Conservation (phyloP, 2,113 vertebrate genomes). For the Rhinopomastus cyanomelas region DNA sequence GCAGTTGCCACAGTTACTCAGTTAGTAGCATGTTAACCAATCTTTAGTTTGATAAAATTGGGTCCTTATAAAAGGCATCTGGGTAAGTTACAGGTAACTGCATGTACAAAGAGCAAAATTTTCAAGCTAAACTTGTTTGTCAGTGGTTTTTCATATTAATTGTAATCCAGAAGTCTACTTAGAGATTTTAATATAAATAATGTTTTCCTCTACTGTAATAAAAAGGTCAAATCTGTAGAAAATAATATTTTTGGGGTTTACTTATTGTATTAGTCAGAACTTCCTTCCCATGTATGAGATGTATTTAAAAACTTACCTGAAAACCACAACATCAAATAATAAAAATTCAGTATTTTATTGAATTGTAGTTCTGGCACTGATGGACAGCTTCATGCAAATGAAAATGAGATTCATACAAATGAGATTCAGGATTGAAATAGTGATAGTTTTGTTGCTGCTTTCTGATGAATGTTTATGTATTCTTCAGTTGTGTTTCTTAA, state of each 20-base stretch:
- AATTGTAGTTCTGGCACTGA: not conserved
- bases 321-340: not conserved
- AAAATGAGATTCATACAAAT: not conserved
- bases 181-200: not conserved
- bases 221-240: not conserved
- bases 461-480: not conserved
- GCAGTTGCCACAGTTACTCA: not conserved
- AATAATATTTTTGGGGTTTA: not conserved
- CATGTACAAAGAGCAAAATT: not conserved
- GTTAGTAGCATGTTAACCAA: not conserved
- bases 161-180: not conserved
- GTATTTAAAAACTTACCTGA: not conserved
- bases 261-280: not conserved
- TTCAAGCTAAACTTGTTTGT: not conserved
- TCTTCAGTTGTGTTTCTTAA: not conserved
- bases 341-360: not conserved
- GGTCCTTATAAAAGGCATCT: not conserved
- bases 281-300: not conserved
- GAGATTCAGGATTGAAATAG: not conserved
- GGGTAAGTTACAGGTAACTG: not conserved
- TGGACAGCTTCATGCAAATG: not conserved
- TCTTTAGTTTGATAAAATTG: not conserved
- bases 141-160: not conserved
- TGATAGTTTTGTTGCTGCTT: not conserved
- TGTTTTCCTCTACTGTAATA: not conserved